Evolutionary conservation across 1,140 invertebrate species (phyloP).

Genomic region (Camponotus vicinus): DNA sequence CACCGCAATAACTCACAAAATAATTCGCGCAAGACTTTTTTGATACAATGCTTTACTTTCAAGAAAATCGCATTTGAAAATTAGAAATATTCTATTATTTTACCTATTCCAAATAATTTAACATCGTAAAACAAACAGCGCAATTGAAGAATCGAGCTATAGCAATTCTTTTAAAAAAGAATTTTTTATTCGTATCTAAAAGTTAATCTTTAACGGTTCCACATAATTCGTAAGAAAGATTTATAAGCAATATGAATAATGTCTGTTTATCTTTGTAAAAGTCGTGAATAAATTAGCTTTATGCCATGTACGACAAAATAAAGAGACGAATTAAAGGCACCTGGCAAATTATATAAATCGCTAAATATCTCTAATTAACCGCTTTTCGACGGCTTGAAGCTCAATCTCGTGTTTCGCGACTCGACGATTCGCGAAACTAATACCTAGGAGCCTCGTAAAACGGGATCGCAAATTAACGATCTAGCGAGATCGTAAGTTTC

Average conservation of each 20-base stretch:
- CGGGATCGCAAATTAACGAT: slow-evolving; percentile 83
- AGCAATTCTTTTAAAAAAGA: too few relatives aligned
- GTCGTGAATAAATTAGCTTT: background rate
- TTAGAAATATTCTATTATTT: background rate
- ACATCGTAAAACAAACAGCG: too few relatives aligned
- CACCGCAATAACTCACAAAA: too few relatives aligned
- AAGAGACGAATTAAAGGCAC: background rate
- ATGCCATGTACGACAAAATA: background rate
- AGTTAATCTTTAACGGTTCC: too few relatives aligned
- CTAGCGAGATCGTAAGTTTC: slow-evolving; percentile 85
- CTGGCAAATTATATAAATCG: background rate
- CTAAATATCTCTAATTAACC: background rate
- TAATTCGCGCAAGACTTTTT: background rate
- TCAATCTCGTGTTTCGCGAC: slow-evolving; percentile 1
- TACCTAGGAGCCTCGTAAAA: slow-evolving; percentile 68
- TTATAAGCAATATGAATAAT: too few relatives aligned
- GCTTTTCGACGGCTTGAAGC: background rate
- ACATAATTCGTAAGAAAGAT: too few relatives aligned
- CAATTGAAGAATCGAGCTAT: too few relatives aligned
- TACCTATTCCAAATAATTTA: too few relatives aligned
- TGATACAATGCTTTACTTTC: background rate
- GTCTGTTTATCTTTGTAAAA: too few relatives aligned
- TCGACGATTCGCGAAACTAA: slow-evolving; percentile 21
- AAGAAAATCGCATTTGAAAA: background rate
- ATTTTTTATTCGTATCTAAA: too few relatives aligned